Evolutionary conservation across 2,888 invertebrate genomes (phyloP).

Genomic region (Ectemnius cavifrons): DNA sequence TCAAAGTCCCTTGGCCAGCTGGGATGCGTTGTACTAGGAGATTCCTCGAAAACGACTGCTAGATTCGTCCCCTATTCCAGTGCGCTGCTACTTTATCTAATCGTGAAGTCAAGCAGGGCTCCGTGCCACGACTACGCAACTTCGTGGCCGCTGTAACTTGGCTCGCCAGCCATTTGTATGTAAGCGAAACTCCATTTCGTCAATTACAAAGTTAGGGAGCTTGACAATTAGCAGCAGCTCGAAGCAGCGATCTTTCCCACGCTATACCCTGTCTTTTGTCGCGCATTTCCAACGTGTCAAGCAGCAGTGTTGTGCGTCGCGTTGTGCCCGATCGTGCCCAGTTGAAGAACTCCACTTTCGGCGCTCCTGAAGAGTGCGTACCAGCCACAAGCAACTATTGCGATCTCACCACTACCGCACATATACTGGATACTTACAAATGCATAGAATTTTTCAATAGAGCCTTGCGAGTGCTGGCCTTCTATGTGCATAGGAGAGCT

Average conservation of each 20-base stretch:
- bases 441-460: slow-evolving; percentile 60
- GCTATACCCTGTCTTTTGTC: not conserved
- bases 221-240: not conserved
- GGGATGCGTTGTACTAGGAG: too few species aligned
- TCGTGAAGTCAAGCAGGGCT: not conserved
- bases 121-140: not conserved
- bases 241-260: not conserved
- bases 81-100: not conserved
- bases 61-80: too few species aligned
- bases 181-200: too few species aligned
- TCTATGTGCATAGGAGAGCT: slow-evolving; percentile 9
- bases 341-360: not conserved
- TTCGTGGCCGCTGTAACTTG: too few species aligned
- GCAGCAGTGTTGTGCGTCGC: too few species aligned
- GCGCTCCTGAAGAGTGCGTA: slow-evolving; percentile 9
- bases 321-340: not conserved
- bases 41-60: too few species aligned
- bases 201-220: not conserved
- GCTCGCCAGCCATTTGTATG: too few species aligned
- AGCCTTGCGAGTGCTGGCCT: slow-evolving; percentile 23
- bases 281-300: not conserved
- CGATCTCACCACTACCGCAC: slow-evolving; percentile 21
- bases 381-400: slow-evolving; percentile 23
- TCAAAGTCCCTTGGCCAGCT: too few species aligned
- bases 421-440: slow-evolving; percentile 43